A percentile compares a stretch with the other conserved stretches of the same genome.
Evolutionary conservation across 2,888 invertebrate species (phyloP).

Genomic region (Lutraria lutraria): DNA sequence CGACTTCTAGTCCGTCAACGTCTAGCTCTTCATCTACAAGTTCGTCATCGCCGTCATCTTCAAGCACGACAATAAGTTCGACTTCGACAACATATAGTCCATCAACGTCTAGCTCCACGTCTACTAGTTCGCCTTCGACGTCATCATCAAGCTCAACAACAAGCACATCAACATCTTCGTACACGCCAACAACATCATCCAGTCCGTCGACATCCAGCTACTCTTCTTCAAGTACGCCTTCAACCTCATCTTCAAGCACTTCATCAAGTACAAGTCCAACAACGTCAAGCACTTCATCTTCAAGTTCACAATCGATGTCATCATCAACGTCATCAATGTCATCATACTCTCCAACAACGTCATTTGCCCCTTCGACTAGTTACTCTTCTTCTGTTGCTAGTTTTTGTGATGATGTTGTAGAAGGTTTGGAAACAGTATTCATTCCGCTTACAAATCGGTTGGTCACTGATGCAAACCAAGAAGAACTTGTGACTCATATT

Average conservation of each 20-base stretch:
- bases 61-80: no score
- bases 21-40: no score
- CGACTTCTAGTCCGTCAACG: no score
- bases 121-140: background rate
- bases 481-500: background rate
- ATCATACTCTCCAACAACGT: background rate
- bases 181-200: no score
- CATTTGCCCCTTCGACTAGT: background rate
- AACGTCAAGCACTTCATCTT: background rate
- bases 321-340: slow-evolving; percentile 2
- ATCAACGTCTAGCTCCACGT: background rate
- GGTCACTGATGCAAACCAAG: background rate
- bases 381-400: background rate
- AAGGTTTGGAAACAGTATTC: background rate
- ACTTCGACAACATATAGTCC: no score
- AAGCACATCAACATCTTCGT: no score
- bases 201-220: no score
- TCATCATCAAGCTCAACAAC: background rate
- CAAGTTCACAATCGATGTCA: background rate
- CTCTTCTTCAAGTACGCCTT: no score
- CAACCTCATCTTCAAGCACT: no score
- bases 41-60: no score
- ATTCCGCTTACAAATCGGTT: background rate
- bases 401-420: background rate
- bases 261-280: background rate